These are phyloP conservation scores for Morone chrysops DNA, from an alignment of 2,113 vertebrate species.

Conservation along the genomic window DNA sequence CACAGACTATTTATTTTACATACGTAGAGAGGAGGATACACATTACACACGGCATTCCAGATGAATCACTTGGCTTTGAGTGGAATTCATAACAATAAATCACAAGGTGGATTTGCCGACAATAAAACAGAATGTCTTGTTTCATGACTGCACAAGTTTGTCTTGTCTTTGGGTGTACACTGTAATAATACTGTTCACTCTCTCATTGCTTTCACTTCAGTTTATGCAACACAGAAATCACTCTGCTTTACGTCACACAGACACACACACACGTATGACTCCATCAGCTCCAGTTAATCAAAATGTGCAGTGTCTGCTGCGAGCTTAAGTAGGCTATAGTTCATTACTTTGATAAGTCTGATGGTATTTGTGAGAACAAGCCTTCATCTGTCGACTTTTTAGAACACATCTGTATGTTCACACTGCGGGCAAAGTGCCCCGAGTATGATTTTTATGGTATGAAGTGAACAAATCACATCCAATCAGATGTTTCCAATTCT, in stretches of 20 bases:
- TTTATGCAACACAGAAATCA: slow-evolving; percentile 33
- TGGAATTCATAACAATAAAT: slow-evolving; percentile 59
- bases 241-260: not conserved
- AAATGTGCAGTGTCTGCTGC: not conserved
- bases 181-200: slow-evolving; percentile 26
- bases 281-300: slow-evolving; percentile 14
- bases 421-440: too few relatives aligned
- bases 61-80: slow-evolving; percentile 38
- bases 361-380: not conserved
- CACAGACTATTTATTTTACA: slow-evolving; percentile 47
- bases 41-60: slow-evolving; percentile 32
- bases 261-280: slow-evolving; percentile 1
- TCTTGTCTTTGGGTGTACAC: slow-evolving; percentile 15
- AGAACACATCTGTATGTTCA: not conserved
- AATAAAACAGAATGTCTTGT: slow-evolving; percentile 61
- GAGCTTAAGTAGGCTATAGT: not conserved
- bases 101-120: slow-evolving; percentile 55
- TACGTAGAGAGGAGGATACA: slow-evolving; percentile 36
- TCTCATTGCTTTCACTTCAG: slow-evolving; percentile 29
- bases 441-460: too few relatives aligned
- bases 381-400: not conserved
- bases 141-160: slow-evolving; percentile 42
- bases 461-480: too few relatives aligned
- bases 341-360: slow-evolving; percentile 1
- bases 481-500: too few relatives aligned